Evolutionary conservation across 1,140 invertebrate genomes (phyloP).

Genomic region (Chrysomallon squamiferum): DNA sequence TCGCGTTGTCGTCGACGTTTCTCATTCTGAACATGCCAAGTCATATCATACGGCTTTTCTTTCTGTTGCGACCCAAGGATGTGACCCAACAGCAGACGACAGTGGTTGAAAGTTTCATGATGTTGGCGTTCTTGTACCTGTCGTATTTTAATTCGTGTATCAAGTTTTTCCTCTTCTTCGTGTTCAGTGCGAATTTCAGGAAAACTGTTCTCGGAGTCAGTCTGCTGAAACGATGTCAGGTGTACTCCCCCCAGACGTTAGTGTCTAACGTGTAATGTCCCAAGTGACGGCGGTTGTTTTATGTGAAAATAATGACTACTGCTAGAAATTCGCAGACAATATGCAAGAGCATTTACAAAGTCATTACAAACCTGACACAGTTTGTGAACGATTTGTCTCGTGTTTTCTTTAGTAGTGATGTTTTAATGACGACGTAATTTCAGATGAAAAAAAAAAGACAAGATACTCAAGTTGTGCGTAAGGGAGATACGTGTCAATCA

Average conservation of each 20-base stretch:
- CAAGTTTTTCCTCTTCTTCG: slow-evolving; percentile 41
- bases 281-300: too few relatives aligned
- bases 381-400: too few relatives aligned
- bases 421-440: too few relatives aligned
- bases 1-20: slow-evolving; percentile 32
- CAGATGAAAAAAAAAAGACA: too few relatives aligned
- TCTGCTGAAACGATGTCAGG: background rate
- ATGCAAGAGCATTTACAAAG: too few relatives aligned
- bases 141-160: slow-evolving; percentile 29
- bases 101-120: slow-evolving; percentile 14
- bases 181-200: slow-evolving; percentile 37
- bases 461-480: too few relatives aligned
- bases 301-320: too few relatives aligned
- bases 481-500: too few relatives aligned
- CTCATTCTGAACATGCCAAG: slow-evolving; percentile 41
- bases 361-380: too few relatives aligned
- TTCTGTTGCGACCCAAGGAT: slow-evolving; percentile 9
- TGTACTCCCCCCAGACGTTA: slow-evolving; percentile 1
- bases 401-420: too few relatives aligned
- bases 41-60: slow-evolving; percentile 27
- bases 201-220: background rate
- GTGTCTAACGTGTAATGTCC: too few relatives aligned
- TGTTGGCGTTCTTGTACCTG: slow-evolving; percentile 29
- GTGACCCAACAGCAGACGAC: background rate
- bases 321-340: too few relatives aligned